Evolutionary conservation across 2,113 vertebrate species (phyloP), one percentile per base, ranked within the genome.

Genomic region (Rhinolophus ferrumequinum): DNA sequence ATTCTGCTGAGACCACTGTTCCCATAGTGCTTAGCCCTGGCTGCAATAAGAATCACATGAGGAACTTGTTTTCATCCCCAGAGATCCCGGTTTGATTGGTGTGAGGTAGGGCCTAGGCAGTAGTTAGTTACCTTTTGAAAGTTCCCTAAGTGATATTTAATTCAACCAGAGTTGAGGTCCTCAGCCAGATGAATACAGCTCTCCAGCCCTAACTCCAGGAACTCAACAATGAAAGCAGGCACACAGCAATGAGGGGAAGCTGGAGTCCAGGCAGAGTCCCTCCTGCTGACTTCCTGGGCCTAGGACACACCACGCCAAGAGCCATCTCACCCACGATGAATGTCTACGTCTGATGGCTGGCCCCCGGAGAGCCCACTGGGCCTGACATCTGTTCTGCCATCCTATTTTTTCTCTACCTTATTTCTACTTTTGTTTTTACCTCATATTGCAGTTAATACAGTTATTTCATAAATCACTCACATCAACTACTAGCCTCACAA

Each of bases 371-470:
- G 14, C 54, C 54, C 82, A 16, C 75, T 76, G 54, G 16, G 66
- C 77, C 81, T 92, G 30, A 85, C 66, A 41, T 30, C 38, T 91
- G 41, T 77, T 79, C 70, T 93, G 47, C 38, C 50, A 82, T 24
- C 47, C 44, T 75, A 3, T 50, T 86, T 33, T 69, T 86, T 77
- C 64, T 75, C 73, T 76, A 38, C 62, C 21, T 86, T 86, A 95
- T 82, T 86, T 96, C 56, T 88, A 16, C 44, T 67, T 93, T 85
- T 38, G 22, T 89, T 96, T 94, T 92, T 88, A 80, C 28, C 1
- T 94, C 90, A 52, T 60, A 6, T 66, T 87, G 52, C 47, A 44
- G 7, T 91, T 92, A 62, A 12, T 69, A 70, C 44, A 62, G 50
- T 84, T 44, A 66, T 94, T 90, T 84, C 85, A 44, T 64, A 76